Base-by-base conservation (phyloP, 2,888 invertebrate genomes). In the Caenorhabditis sp. region DNA sequence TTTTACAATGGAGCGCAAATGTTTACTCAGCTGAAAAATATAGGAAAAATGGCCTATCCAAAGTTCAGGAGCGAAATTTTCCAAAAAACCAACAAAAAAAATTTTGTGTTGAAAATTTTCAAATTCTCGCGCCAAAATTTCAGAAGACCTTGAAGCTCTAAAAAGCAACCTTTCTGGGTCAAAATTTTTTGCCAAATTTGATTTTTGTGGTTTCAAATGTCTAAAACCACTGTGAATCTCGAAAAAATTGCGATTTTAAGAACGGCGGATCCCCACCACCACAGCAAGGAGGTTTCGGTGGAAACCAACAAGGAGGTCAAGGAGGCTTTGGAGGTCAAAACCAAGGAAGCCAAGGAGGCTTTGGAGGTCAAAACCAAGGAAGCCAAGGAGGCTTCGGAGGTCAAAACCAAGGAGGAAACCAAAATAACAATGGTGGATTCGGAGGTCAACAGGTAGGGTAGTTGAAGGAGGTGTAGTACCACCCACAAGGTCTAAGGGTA, bases 321-420 rank as follows among this genome's bases (percentile, higher is more conserved):
- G 58, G 58, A 58, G 54, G 47, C 7, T 58, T 58, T n/a, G 35
- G 58, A 5, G 31, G 31, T 31, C 31, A 31, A 38, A 38, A 38
- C 12, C 54, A 56, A 68, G 54, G 68, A 5, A 31, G 64, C 3
- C 56, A 56, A 35, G 58, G 31, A 58, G 54, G 47, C 2, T 58
- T 58, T n/a, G 35, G 58, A 16, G 31, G 31, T 10, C 38, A 38
- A 31, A 58, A 58, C 31, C 58, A 58, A 35, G 54, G 54, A 26
- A 19, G 47, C 8, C 51, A 54, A 38, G 63, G 73, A 54, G 63
- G 51, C 14, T 63, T 63, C 26, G 63, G 63, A 14, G 63, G 63
- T 8, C 24, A 63, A 14, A 14, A 61, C 12, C 28, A 47, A 16
- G 59, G 35, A 59, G 16, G 24, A 31, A 59, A 35, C 6, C 8